phyloP scores from a whole-genome alignment of 1,140 invertebrate species.

The Saccostrea glomerata region DNA sequence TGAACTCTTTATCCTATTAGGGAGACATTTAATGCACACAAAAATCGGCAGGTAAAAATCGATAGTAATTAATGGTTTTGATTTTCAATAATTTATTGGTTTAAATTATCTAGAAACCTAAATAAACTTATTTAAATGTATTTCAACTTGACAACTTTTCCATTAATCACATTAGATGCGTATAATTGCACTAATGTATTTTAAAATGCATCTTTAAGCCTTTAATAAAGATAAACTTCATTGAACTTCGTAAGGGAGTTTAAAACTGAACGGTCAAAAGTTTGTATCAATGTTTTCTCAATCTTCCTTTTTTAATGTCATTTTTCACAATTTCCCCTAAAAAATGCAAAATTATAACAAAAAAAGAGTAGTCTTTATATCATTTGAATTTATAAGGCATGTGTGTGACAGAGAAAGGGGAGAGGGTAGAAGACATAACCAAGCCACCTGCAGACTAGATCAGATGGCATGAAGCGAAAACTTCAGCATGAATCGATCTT shows the following conservation, averaged over 20 bases:
- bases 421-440: background rate
- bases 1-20: background rate
- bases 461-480: background rate
- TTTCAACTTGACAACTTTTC: background rate
- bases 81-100: slow-evolving; percentile 16
- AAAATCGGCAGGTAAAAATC: background rate
- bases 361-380: background rate
- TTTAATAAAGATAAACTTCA: slow-evolving; percentile 1
- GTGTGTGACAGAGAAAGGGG: background rate
- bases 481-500: background rate
- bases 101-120: background rate
- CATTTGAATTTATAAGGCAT: slow-evolving; percentile 4
- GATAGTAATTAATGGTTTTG: background rate
- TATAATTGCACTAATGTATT: background rate
- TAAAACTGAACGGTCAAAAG: background rate
- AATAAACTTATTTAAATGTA: background rate
- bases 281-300: background rate
- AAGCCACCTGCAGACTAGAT: background rate
- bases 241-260: background rate
- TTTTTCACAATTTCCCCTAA: background rate
- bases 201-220: background rate
- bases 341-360: background rate
- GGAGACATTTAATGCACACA: background rate
- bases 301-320: background rate
- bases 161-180: background rate